Evolutionary conservation across 1,140 invertebrate species (phyloP).

Genomic region (Megathymus violae): DNA sequence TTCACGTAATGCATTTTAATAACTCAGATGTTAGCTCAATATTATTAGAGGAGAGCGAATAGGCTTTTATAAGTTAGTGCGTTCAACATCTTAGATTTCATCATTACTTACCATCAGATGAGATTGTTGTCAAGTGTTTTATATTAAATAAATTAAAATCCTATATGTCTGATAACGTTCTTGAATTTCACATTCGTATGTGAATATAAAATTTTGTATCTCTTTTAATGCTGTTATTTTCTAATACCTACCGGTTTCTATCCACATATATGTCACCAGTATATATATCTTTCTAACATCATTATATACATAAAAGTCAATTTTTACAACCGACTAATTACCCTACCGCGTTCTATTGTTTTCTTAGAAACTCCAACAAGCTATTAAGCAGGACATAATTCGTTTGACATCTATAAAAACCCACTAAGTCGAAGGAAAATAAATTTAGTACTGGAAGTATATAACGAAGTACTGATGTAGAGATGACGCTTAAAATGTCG

Average conservation of each 20-base stretch:
- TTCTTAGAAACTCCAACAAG: conserved; percentile 52
- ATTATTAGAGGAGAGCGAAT: too few species aligned
- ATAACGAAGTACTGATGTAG: conserved; percentile 47
- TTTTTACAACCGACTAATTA: conserved; percentile 53
- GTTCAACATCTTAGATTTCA: too few species aligned
- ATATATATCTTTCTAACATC: conserved; percentile 13
- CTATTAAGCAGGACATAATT: conserved; percentile 56
- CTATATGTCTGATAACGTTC: too few species aligned
- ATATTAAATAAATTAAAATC: too few species aligned
- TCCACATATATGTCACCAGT: conserved; percentile 16
- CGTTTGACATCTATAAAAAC: conserved; percentile 59
- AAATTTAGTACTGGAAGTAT: conserved; percentile 47
- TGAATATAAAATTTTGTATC: too few species aligned
- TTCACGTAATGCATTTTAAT: too few species aligned
- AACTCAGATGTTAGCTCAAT: too few species aligned
- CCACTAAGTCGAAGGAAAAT: conserved; percentile 51
- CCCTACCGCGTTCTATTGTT: conserved; percentile 60
- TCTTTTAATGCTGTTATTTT: too few species aligned
- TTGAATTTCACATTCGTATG: background rate
- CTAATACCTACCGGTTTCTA: background rate
- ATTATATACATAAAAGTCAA: conserved; percentile 49
- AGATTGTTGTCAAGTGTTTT: too few species aligned
- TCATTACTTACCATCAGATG: too few species aligned
- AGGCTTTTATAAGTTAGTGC: too few species aligned
- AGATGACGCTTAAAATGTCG: conserved; percentile 62